phyloP scores from a whole-genome alignment of 2,113 vertebrate species.

The Larimichthys crocea region DNA sequence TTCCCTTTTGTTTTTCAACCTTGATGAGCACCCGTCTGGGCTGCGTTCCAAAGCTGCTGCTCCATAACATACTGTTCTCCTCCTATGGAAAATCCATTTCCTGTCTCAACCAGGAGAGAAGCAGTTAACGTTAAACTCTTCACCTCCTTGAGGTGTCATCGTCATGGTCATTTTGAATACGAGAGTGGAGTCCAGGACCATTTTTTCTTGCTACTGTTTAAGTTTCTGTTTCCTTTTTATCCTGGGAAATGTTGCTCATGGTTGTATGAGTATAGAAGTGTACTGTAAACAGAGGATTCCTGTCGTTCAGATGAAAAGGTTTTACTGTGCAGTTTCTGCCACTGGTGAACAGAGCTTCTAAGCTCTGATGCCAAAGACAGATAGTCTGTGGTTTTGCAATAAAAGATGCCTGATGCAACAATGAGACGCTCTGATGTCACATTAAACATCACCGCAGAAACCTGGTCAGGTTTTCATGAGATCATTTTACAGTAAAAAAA shows the following conservation, averaged over 20 bases:
- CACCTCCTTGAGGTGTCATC: not conserved
- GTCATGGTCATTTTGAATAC: not conserved
- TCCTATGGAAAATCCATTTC: slow-evolving; percentile 53
- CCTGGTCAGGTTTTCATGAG: not conserved
- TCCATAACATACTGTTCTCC: slow-evolving; percentile 18
- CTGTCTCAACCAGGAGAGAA: slow-evolving; percentile 1
- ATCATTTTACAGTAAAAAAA: not conserved
- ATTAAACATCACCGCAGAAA: slow-evolving; percentile 16
- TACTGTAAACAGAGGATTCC: slow-evolving; percentile 54
- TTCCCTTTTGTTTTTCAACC: slow-evolving; percentile 51
- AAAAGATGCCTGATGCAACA: not conserved
- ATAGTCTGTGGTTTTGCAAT: slow-evolving; percentile 15
- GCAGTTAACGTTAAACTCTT: slow-evolving; percentile 18
- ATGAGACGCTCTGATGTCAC: slow-evolving; percentile 23
- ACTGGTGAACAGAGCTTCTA: slow-evolving; percentile 12
- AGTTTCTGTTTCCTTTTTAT: not conserved
- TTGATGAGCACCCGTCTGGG: slow-evolving; percentile 54
- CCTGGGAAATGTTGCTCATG: slow-evolving; percentile 20
- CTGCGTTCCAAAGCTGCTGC: slow-evolving; percentile 53
- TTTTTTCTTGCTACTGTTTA: not conserved
- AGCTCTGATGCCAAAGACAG: slow-evolving; percentile 49
- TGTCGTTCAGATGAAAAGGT: slow-evolving; percentile 22
- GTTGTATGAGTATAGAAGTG: not conserved
- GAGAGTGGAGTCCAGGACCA: not conserved
- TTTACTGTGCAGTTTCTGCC: not conserved